These are phyloP conservation scores for Eidolon helvum DNA, from an alignment of 2,113 vertebrate genomes.

Conservation along the genomic window DNA sequence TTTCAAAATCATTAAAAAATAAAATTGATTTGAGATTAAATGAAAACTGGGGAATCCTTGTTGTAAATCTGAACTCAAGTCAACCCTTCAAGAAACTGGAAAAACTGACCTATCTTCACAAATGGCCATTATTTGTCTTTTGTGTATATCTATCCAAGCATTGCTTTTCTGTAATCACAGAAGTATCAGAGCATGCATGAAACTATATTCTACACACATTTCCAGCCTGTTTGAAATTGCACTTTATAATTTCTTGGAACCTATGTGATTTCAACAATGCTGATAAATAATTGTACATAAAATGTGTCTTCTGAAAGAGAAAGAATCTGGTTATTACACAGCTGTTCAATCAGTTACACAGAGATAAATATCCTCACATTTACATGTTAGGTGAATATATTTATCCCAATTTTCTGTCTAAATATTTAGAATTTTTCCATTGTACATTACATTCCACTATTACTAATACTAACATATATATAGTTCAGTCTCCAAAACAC, in stretches of 20 bases:
- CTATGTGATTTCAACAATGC: not conserved
- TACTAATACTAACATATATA: not conserved
- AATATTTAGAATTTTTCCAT: not conserved
- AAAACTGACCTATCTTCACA: not conserved
- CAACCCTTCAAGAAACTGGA: not conserved
- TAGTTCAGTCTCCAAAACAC: not conserved
- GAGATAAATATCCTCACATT: not conserved
- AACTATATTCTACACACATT: conserved; percentile 8
- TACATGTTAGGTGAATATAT: not conserved
- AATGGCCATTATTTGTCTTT: conserved; percentile 2
- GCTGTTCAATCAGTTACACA: not conserved
- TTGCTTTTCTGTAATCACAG: conserved; percentile 24
- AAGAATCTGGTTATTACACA: not conserved
- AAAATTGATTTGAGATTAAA: conserved; percentile 38
- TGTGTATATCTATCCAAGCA: not conserved
- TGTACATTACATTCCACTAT: not conserved
- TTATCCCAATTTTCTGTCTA: not conserved
- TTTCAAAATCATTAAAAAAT: conserved; percentile 45
- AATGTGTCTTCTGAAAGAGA: not conserved
- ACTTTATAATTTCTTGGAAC: not conserved
- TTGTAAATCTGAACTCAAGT: conserved; percentile 26
- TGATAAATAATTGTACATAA: conserved; percentile 4
- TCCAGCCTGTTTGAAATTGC: not conserved
- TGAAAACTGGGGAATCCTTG: conserved; percentile 18
- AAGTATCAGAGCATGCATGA: conserved; percentile 37